Evolutionary conservation across 2,797 vertebrate species (phyloP).

Genomic region (Notolepis coatsorum): DNA sequence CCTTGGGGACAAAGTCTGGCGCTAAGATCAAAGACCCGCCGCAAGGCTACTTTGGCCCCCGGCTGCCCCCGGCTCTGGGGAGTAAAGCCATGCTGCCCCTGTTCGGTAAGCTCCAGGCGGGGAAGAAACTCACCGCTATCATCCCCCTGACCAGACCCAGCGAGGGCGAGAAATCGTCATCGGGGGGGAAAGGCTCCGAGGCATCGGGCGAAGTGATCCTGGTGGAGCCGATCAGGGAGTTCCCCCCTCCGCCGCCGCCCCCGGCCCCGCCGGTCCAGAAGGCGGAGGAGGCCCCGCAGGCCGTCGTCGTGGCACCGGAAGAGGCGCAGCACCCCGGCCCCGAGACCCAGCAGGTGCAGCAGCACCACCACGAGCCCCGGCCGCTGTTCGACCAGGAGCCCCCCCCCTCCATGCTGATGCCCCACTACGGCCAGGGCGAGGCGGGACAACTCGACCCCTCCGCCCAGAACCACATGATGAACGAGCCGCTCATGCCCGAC

Average conservation of each 20-base stretch:
- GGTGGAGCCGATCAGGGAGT: conserved; percentile 84
- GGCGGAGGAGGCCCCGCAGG: conserved; percentile 69
- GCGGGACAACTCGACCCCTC: conserved; percentile 82
- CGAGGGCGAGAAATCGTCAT: conserved; percentile 81
- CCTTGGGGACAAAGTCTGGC: conserved; percentile 84
- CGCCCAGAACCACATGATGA: conserved; percentile 83
- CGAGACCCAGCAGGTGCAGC: conserved; percentile 75
- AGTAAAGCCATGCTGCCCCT: conserved; percentile 93
- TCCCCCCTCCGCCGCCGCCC: conserved; percentile 83
- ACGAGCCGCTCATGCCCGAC: conserved; percentile 84
- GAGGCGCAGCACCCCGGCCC: conserved; percentile 59
- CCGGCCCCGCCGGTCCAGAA: conserved; percentile 77
- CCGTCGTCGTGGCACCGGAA: conserved; percentile 50
- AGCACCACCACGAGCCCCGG: conserved; percentile 68
- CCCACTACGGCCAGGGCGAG: conserved; percentile 78
- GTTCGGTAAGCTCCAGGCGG: conserved; percentile 93
- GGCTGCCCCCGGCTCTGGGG: conserved; percentile 91
- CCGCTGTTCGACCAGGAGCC: conserved; percentile 78
- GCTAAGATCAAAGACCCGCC: conserved; percentile 97
- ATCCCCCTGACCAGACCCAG: conserved; percentile 82
- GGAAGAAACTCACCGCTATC: conserved; percentile 83
- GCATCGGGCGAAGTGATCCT: conserved; percentile 78
- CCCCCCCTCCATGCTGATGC: conserved; percentile 69
- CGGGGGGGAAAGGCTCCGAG: conserved; percentile 70
- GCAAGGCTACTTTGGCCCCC: conserved; percentile 97